Percentiles rank a stretch among this genome's conserved stretches.
These are phyloP conservation scores for Cathartes aura DNA, from an alignment of 2,113 vertebrate species.

Conservation along the genomic window DNA sequence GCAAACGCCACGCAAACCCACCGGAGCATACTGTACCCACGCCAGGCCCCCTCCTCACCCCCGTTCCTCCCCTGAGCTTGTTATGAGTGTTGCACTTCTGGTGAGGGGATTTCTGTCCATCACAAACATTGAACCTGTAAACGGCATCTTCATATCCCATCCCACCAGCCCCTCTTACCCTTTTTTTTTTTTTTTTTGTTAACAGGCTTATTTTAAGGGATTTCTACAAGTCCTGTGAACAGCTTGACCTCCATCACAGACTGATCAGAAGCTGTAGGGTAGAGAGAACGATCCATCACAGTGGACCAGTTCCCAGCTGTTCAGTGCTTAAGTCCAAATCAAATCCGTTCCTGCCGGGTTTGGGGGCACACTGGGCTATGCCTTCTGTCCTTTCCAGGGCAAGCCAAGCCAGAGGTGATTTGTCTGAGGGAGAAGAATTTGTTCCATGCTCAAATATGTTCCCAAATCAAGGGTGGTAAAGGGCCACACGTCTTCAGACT, in stretches of 20 bases:
- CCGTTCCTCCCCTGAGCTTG: accelerated
- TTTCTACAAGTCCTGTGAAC: not conserved
- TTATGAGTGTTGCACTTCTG: accelerated
- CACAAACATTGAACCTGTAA: too few species aligned
- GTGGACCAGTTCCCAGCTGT: not conserved
- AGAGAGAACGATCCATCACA: not conserved
- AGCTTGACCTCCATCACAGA: not conserved
- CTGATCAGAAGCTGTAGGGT: not conserved
- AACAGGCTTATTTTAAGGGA: too few species aligned
- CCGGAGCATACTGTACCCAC: accelerated
- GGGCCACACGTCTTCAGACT: too few species aligned
- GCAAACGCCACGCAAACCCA: not conserved
- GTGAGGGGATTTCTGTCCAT: not conserved
- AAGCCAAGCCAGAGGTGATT: not conserved
- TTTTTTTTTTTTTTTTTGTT: too few species aligned
- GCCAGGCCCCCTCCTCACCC: not conserved
- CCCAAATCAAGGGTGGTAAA: not conserved
- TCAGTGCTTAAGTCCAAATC: not conserved
- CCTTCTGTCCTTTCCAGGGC: not conserved
- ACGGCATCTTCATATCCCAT: not conserved
- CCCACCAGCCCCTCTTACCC: not conserved
- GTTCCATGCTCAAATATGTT: not conserved
- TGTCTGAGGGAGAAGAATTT: too few species aligned
- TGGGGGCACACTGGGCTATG: not conserved
- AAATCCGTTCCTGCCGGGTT: not conserved